These are phyloP conservation scores for Epicampocera succincta DNA, from an alignment of 2,888 invertebrate species.

Conservation along the genomic window DNA sequence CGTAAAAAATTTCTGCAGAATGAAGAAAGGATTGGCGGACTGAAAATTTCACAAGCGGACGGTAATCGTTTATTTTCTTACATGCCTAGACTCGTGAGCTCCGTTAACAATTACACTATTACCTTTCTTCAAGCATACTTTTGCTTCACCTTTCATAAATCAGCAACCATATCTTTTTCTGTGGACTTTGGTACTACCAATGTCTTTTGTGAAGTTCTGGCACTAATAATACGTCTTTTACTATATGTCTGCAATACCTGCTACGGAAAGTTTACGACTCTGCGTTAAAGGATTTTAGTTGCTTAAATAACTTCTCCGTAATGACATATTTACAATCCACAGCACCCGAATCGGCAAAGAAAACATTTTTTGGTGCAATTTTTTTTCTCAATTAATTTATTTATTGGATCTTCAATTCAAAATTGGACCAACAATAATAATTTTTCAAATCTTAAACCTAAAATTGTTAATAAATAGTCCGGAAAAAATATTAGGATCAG, in stretches of 20 bases:
- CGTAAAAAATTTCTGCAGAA: no score
- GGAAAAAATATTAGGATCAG: no score
- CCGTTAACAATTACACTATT: slow-evolving; percentile 53
- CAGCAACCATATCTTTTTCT: slow-evolving; percentile 54
- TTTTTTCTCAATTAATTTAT: no score
- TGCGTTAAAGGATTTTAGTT: slow-evolving; percentile 23
- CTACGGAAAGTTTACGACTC: slow-evolving; percentile 48
- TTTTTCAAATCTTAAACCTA: no score
- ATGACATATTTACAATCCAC: slow-evolving; percentile 71
- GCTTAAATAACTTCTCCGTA: slow-evolving; percentile 60
- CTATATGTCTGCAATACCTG: slow-evolving; percentile 65
- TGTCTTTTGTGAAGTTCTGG: slow-evolving; percentile 54
- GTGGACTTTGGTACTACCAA: slow-evolving; percentile 55
- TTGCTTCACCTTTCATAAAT: slow-evolving; percentile 56
- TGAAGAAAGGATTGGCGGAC: no score
- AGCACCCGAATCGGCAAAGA: slow-evolving; percentile 70
- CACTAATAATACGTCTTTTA: slow-evolving; percentile 62
- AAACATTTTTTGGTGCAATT: slow-evolving; percentile 53
- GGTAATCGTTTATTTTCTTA: no score
- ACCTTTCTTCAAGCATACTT: slow-evolving; percentile 60
- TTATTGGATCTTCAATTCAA: no score
- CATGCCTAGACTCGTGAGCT: no score
- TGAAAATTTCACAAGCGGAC: no score
- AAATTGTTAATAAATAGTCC: no score
- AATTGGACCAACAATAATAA: no score